Conservation (phyloP, 2,113 vertebrate genomes). For the Python bivittatus region DNA sequence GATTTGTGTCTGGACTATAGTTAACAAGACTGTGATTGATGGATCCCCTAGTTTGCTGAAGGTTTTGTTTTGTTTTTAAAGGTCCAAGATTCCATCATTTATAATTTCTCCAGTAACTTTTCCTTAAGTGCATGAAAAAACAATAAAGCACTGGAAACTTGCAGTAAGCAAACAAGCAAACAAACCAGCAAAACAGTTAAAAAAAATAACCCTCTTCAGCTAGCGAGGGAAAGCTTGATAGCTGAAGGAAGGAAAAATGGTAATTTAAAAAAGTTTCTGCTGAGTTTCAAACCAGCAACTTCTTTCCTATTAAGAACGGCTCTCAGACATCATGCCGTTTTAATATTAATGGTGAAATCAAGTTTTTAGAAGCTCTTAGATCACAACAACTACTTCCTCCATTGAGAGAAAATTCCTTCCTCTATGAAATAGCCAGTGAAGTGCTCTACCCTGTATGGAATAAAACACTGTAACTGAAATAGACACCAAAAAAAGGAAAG, state of each 20-base stretch:
- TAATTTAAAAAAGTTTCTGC: not conserved
- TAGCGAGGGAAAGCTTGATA: not conserved
- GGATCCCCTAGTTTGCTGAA: not conserved
- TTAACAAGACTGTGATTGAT: not conserved
- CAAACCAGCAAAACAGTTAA: not conserved
- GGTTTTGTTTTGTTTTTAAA: not conserved
- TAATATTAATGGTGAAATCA: not conserved
- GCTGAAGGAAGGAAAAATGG: not conserved
- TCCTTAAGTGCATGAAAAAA: not conserved
- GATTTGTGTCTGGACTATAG: too few relatives aligned
- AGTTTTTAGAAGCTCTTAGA: not conserved
- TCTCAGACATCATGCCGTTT: not conserved
- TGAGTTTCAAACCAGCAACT: not conserved
- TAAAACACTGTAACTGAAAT: not conserved
- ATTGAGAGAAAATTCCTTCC: not conserved
- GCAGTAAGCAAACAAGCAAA: not conserved
- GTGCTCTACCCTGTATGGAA: not conserved
- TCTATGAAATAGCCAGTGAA: not conserved
- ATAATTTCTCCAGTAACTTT: not conserved
- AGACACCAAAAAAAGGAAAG: not conserved
- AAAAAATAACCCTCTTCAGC: not conserved
- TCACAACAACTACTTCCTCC: not conserved
- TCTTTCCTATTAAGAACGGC: not conserved
- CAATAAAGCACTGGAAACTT: not conserved
- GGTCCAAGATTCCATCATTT: not conserved